These are phyloP conservation scores for Chelonus formosanus DNA, from an alignment of 2,888 invertebrate genomes.

Conservation along the genomic window DNA sequence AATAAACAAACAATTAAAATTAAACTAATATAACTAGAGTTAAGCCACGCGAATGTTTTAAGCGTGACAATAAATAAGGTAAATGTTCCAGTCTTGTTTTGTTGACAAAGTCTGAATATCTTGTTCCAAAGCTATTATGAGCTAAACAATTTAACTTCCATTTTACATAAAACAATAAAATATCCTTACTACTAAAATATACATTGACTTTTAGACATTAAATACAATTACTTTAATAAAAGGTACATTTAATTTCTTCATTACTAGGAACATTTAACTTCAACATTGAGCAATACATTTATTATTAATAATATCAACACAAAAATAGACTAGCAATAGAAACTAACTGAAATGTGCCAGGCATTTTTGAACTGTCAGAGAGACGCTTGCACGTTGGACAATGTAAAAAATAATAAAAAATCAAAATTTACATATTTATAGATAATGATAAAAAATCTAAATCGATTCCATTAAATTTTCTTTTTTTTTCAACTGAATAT, in stretches of 20 bases:
- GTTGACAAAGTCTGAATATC: no score
- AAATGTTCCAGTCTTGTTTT: no score
- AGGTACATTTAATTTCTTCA: no score
- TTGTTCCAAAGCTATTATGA: no score
- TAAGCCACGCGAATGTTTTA: slow-evolving; percentile 9
- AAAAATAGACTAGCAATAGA: slow-evolving; percentile 36
- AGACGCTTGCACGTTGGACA: slow-evolving; percentile 35
- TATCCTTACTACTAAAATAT: no score
- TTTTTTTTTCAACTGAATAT: slow-evolving; percentile 21
- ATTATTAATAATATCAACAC: slow-evolving; percentile 44
- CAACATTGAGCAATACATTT: slow-evolving; percentile 36
- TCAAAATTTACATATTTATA: slow-evolving; percentile 13
- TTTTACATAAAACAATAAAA: no score
- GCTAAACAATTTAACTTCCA: no score
- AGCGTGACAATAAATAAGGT: slow-evolving; percentile 23
- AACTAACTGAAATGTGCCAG: slow-evolving; percentile 38
- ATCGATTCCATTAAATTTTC: slow-evolving; percentile 22
- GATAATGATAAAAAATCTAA: slow-evolving; percentile 2
- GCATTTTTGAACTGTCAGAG: slow-evolving; percentile 40
- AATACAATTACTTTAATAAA: no score
- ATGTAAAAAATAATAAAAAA: slow-evolving; percentile 29
- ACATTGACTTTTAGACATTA: no score
- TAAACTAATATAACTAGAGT: slow-evolving; percentile 8
- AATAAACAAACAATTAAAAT: slow-evolving; percentile 11
- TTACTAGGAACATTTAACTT: slow-evolving; percentile 32